Evolutionary conservation across 2,888 invertebrate genomes (phyloP).

Genomic region (Cheilosia vulpina): DNA sequence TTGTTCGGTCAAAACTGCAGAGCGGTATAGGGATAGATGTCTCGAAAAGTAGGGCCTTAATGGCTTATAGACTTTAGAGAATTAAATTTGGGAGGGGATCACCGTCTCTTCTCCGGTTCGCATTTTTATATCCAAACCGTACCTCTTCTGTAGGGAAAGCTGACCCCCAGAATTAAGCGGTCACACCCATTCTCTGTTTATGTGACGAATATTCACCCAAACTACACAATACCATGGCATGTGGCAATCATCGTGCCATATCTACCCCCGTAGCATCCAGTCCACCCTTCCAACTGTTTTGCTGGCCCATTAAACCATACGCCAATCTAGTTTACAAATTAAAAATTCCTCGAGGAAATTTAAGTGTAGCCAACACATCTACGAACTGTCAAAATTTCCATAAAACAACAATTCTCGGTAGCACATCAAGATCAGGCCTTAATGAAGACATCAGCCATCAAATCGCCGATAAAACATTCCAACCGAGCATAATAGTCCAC

Average conservation of each 20-base stretch:
- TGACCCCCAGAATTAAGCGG: no score
- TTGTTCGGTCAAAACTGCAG: no score
- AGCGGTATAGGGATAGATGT: no score
- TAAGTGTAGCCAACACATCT: background rate
- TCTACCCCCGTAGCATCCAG: conserved; percentile 2
- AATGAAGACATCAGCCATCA: conserved; percentile 72
- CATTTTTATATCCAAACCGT: no score
- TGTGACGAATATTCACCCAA: no score
- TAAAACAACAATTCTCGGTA: conserved; percentile 52
- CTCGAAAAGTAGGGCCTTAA: no score
- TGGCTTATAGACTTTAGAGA: no score
- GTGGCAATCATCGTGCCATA: conserved; percentile 43
- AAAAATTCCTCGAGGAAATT: conserved; percentile 41
- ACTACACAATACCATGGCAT: conserved; percentile 11
- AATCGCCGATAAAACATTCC: conserved; percentile 68
- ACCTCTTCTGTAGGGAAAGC: no score
- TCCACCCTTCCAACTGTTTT: conserved; percentile 35
- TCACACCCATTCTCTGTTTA: no score
- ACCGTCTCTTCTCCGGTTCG: no score
- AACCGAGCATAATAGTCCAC: conserved; percentile 35
- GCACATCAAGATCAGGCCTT: conserved; percentile 46
- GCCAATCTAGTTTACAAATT: conserved; percentile 66
- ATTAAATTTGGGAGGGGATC: no score
- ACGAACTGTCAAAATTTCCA: conserved; percentile 61
- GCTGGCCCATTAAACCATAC: conserved; percentile 63